phyloP scores from a whole-genome alignment of 1,140 invertebrate genomes.

The Tribolium castaneum region DNA sequence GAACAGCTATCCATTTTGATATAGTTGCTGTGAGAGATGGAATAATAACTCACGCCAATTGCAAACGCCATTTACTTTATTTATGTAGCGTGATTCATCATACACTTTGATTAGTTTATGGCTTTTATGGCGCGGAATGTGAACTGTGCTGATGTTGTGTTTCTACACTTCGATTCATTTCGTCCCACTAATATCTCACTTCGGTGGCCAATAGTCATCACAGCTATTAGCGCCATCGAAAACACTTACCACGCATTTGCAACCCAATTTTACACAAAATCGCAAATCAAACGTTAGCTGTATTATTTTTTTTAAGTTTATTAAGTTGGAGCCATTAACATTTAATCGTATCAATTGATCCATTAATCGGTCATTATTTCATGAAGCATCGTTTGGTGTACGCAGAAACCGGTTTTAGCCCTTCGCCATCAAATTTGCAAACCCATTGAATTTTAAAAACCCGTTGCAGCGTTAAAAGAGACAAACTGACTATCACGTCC shows the following conservation, averaged over 20 bases:
- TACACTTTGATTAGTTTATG: slow-evolving; percentile 66
- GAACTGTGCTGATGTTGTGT: slow-evolving; percentile 61
- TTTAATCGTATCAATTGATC: too few species aligned
- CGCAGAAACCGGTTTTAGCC: neutral
- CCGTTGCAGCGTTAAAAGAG: neutral
- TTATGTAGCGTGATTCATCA: slow-evolving; percentile 66
- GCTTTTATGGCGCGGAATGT: slow-evolving; percentile 66
- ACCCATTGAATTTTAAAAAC: neutral
- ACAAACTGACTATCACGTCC: neutral
- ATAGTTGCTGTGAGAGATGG: slow-evolving; percentile 64
- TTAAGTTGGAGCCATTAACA: too few species aligned
- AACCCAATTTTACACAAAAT: neutral
- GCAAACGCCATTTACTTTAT: slow-evolving; percentile 66
- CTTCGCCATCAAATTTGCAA: neutral
- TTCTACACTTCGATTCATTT: slow-evolving; percentile 54
- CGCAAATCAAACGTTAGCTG: neutral
- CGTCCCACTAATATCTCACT: slow-evolving; percentile 31
- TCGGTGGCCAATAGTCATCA: slow-evolving; percentile 13
- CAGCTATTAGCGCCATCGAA: neutral
- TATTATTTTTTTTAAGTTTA: too few species aligned
- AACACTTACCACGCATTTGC: neutral
- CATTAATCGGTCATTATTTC: too few species aligned
- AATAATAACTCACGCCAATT: slow-evolving; percentile 66
- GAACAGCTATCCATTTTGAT: slow-evolving; percentile 61
- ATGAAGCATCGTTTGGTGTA: neutral